Evolutionary conservation across 2,113 vertebrate species (phyloP).

Genomic region (Coreoperca whiteheadi): DNA sequence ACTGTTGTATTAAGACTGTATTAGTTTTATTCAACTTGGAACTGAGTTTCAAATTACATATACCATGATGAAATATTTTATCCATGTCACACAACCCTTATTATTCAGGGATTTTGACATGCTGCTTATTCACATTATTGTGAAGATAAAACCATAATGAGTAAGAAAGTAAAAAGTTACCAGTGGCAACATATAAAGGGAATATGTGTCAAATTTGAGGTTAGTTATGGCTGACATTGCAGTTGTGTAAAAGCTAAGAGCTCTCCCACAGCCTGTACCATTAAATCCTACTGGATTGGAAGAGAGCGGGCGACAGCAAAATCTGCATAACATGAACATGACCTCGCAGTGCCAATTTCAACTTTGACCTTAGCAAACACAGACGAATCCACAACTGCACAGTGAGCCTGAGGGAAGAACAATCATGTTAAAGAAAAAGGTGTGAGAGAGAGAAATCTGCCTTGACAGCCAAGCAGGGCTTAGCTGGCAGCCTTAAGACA

Average conservation of each 20-base stretch:
- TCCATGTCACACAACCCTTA: not conserved
- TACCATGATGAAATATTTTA: too few species aligned
- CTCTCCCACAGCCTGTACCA: slow-evolving; percentile 22
- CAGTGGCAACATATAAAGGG: slow-evolving; percentile 21
- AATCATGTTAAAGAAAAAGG: slow-evolving; percentile 18
- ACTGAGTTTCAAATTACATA: too few species aligned
- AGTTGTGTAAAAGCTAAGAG: slow-evolving; percentile 66
- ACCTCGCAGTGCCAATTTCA: slow-evolving; percentile 38
- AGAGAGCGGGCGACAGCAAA: slow-evolving; percentile 39
- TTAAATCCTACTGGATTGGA: slow-evolving; percentile 53
- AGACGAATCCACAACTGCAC: slow-evolving; percentile 5
- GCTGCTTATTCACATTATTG: not conserved
- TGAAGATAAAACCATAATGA: not conserved
- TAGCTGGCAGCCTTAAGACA: slow-evolving; percentile 32
- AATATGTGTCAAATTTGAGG: slow-evolving; percentile 42
- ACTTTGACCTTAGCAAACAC: slow-evolving; percentile 57
- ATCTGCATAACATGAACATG: slow-evolving; percentile 44
- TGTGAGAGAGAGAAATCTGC: slow-evolving; percentile 8
- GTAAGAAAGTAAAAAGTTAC: not conserved
- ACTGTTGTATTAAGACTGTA: too few species aligned
- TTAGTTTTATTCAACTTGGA: too few species aligned
- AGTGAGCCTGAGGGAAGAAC: slow-evolving; percentile 24
- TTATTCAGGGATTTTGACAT: too few species aligned
- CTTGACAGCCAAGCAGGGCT: slow-evolving; percentile 32
- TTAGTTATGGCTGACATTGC: slow-evolving; percentile 54